Evolutionary conservation across 2,888 invertebrate species (phyloP).

Genomic region (Dryococelus australis): DNA sequence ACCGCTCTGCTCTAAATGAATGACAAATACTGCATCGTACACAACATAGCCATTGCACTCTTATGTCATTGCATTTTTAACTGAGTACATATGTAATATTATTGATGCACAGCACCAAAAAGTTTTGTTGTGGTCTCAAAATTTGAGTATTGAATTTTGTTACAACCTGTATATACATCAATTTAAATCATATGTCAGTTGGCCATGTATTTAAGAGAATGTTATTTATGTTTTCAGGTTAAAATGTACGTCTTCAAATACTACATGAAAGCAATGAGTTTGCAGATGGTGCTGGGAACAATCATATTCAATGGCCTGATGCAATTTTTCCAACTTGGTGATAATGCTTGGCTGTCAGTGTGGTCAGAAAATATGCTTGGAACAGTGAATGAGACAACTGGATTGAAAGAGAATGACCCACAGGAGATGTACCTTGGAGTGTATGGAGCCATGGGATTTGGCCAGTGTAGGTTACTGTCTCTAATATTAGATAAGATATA

Average conservation of each 20-base stretch:
- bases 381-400: neutral
- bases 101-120: no score
- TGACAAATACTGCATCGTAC: no score
- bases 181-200: neutral
- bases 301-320: neutral
- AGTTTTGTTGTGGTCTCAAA: no score
- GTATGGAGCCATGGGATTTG: slow-evolving; percentile 55
- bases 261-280: slow-evolving; percentile 24
- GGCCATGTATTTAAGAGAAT: neutral
- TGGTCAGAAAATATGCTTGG: slow-evolving; percentile 21
- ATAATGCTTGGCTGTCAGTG: neutral
- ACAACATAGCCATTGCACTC: no score
- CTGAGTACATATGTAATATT: no score
- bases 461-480: slow-evolving; percentile 51
- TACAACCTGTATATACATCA: neutral
- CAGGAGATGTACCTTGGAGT: slow-evolving; percentile 53
- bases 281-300: slow-evolving; percentile 2
- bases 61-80: no score
- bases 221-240: neutral
- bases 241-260: slow-evolving; percentile 17
- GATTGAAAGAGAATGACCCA: neutral
- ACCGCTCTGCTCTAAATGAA: no score
- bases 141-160: no score
- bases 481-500: neutral
- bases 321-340: neutral